Evolutionary conservation across 2,888 invertebrate genomes (phyloP).

Genomic region (Chorisops tibialis): DNA sequence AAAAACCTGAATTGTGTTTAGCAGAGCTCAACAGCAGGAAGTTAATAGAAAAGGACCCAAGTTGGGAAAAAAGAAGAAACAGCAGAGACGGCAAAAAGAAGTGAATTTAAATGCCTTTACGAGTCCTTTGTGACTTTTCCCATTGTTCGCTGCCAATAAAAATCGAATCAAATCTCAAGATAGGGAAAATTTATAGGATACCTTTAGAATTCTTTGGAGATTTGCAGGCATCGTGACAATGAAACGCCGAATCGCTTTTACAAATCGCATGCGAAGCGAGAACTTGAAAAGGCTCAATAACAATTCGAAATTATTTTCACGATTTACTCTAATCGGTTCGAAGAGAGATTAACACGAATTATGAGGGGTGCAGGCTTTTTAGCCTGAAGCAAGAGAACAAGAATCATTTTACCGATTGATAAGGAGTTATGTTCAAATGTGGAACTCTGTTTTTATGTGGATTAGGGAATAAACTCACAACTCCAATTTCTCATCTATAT

Average conservation of each 20-base stretch:
- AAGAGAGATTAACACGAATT: too few relatives aligned
- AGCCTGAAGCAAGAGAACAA: too few relatives aligned
- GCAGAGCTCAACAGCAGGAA: neutral
- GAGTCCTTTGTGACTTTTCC: conserved; percentile 16
- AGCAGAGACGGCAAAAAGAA: neutral
- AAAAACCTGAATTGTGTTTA: neutral
- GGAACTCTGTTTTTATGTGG: too few relatives aligned
- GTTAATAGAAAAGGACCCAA: neutral
- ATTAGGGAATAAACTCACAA: too few relatives aligned
- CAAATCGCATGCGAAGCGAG: neutral
- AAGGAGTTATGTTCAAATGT: too few relatives aligned
- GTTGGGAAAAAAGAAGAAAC: neutral
- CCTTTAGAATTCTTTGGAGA: neutral
- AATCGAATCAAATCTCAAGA: conserved; percentile 14
- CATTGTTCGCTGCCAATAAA: conserved; percentile 19
- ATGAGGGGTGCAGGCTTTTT: too few relatives aligned
- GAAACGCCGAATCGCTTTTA: conserved; percentile 3
- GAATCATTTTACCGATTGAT: too few relatives aligned
- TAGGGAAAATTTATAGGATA: conserved; percentile 4
- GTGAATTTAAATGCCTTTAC: conserved; percentile 23
- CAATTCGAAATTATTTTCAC: too few relatives aligned
- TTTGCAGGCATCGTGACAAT: neutral
- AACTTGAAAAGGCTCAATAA: neutral
- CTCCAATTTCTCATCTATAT: too few relatives aligned
- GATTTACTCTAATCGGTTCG: too few relatives aligned